phyloP scores from a whole-genome alignment of 1,140 invertebrate genomes.

The Drosophila mayri region DNA sequence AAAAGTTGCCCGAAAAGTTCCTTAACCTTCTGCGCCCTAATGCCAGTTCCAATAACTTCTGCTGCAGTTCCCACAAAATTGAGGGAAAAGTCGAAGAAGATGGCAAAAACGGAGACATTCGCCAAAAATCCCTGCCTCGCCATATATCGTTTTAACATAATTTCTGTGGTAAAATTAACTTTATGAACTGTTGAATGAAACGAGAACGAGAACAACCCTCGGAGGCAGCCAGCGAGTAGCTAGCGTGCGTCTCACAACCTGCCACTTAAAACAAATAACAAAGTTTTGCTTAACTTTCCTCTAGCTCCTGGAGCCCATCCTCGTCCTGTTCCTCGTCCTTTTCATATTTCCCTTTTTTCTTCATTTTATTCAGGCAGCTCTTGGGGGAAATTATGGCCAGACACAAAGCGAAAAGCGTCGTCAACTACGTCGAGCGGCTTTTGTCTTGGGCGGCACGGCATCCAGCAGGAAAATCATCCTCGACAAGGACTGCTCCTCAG shows the following conservation, averaged over 20 bases:
- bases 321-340: slow-evolving; percentile 9
- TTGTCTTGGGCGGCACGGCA: slow-evolving; percentile 65
- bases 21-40: slow-evolving; percentile 64
- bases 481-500: slow-evolving; percentile 39
- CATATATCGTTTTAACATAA: slow-evolving; percentile 85
- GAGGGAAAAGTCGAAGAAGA: slow-evolving; percentile 41
- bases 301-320: slow-evolving; percentile 39
- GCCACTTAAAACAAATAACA: slow-evolving; percentile 84
- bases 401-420: slow-evolving; percentile 74
- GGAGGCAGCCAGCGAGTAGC: slow-evolving; percentile 43
- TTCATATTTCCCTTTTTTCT: slow-evolving; percentile 12
- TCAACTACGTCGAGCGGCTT: slow-evolving; percentile 62
- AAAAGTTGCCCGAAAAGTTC: slow-evolving; percentile 68
- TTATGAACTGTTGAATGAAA: slow-evolving; percentile 84
- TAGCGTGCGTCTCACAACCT: slow-evolving; percentile 76
- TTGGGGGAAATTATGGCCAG: slow-evolving; percentile 80
- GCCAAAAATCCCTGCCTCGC: slow-evolving; percentile 59
- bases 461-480: slow-evolving; percentile 65
- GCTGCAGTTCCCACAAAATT: slow-evolving; percentile 68
- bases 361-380: slow-evolving; percentile 40
- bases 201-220: slow-evolving; percentile 46
- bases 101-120: slow-evolving; percentile 29
- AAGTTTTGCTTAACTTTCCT: slow-evolving; percentile 83
- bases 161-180: slow-evolving; percentile 84
- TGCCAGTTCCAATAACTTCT: slow-evolving; percentile 78